phyloP scores from a whole-genome alignment of 2,888 invertebrate genomes.

The Pherbina coryleti region DNA sequence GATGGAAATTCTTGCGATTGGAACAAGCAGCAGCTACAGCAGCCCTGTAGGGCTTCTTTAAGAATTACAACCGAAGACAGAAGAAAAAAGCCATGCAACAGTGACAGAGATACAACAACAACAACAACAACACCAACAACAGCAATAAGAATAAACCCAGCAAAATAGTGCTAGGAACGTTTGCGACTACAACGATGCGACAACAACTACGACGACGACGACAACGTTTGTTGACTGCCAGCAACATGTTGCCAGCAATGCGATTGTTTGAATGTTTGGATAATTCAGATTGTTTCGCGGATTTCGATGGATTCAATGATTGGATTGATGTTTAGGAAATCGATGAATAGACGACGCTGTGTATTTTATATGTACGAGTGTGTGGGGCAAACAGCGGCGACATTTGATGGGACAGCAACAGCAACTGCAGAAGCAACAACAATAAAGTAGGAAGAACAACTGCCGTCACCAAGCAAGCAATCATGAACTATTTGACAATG shows the following conservation, averaged over 20 bases:
- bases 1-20: constrained; percentile 37
- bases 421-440: neutral
- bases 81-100: neutral
- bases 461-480: neutral
- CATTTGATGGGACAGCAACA: constrained; percentile 21
- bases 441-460: neutral
- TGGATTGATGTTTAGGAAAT: constrained; percentile 31
- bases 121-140: neutral
- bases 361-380: neutral
- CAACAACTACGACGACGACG: neutral
- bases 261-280: constrained; percentile 34
- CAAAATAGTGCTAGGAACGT: neutral
- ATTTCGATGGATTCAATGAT: constrained; percentile 22
- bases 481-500: neutral
- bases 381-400: neutral
- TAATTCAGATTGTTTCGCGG: constrained; percentile 32
- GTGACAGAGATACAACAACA: neutral
- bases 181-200: neutral
- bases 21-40: constrained; percentile 36
- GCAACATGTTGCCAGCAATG: constrained; percentile 28
- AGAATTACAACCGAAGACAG: neutral
- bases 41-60: constrained; percentile 7
- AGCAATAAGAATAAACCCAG: neutral
- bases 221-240: neutral
- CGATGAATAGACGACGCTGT: neutral